Percentiles rank a stretch among this genome's conserved stretches.
phyloP scores from a whole-genome alignment of 2,113 vertebrate species.

The Loxodonta africana region DNA sequence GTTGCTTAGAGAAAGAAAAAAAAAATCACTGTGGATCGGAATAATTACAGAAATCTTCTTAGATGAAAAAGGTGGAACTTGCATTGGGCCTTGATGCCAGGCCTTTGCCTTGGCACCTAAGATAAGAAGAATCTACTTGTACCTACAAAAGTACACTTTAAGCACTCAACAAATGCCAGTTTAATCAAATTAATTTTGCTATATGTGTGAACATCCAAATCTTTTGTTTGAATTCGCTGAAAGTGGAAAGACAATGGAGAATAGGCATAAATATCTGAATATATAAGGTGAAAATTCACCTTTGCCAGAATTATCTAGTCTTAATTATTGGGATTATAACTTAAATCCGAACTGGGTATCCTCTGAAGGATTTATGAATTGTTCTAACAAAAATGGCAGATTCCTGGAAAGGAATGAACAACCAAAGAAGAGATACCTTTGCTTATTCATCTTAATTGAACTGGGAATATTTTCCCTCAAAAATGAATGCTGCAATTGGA shows the following conservation, averaged over 20 bases:
- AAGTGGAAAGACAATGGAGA: not conserved
- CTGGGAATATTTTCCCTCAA: slow-evolving; percentile 39
- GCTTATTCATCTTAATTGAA: slow-evolving; percentile 53
- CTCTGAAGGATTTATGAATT: slow-evolving; percentile 67
- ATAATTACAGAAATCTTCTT: not conserved
- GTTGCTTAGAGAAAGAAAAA: slow-evolving; percentile 49
- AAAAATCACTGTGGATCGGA: not conserved
- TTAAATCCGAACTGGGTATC: not conserved
- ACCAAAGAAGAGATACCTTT: slow-evolving; percentile 1
- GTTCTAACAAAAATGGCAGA: slow-evolving; percentile 33
- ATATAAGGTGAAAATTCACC: not conserved
- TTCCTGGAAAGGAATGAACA: slow-evolving; percentile 66
- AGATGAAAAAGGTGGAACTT: not conserved
- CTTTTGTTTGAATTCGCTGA: slow-evolving; percentile 5
- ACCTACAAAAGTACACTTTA: not conserved
- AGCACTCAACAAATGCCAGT: not conserved
- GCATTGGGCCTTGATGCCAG: not conserved
- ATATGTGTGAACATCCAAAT: not conserved
- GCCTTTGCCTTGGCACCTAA: slow-evolving; percentile 29
- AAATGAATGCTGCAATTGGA: not conserved
- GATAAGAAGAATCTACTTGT: not conserved
- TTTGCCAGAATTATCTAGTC: not conserved
- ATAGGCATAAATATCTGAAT: not conserved
- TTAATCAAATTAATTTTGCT: slow-evolving; percentile 36
- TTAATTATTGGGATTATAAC: slow-evolving; percentile 49